Evolutionary conservation across 2,888 invertebrate genomes (phyloP).

Genomic region (Boloria selene): DNA sequence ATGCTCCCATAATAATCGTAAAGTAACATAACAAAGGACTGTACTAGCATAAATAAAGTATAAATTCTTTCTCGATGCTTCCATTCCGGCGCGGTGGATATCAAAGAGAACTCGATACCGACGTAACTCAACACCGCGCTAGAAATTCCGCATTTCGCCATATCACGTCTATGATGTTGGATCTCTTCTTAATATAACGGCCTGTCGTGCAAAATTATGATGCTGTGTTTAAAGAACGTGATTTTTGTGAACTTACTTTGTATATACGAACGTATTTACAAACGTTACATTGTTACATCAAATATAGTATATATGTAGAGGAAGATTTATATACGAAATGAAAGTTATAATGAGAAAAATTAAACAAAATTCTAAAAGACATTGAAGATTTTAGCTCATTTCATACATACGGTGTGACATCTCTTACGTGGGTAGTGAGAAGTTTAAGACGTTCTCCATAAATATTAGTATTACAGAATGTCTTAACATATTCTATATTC

Average conservation of each 20-base stretch:
- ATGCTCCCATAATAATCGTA: constrained; percentile 52
- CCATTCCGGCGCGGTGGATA: constrained; percentile 58
- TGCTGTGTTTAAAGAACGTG: constrained; percentile 35
- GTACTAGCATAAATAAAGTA: constrained; percentile 49
- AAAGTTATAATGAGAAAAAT: no score
- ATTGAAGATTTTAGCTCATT: no score
- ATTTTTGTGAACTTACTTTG: neutral
- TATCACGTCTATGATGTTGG: constrained; percentile 53
- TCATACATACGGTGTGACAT: no score
- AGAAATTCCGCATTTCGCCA: constrained; percentile 63
- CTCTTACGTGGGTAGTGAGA: no score
- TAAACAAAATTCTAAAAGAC: no score
- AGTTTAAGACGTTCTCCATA: no score
- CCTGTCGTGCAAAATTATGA: constrained; percentile 49
- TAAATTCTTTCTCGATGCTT: constrained; percentile 54
- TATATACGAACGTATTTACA: neutral
- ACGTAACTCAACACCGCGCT: constrained; percentile 65
- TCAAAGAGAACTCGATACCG: constrained; percentile 65
- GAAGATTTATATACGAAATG: no score
- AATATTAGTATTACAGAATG: no score
- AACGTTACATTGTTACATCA: no score
- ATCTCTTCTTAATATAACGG: constrained; percentile 50
- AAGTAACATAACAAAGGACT: constrained; percentile 53
- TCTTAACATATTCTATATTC: no score
- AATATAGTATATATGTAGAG: no score